These are phyloP conservation scores for Drosophila lacicola DNA, from an alignment of 2,888 invertebrate genomes.

Conservation along the genomic window DNA sequence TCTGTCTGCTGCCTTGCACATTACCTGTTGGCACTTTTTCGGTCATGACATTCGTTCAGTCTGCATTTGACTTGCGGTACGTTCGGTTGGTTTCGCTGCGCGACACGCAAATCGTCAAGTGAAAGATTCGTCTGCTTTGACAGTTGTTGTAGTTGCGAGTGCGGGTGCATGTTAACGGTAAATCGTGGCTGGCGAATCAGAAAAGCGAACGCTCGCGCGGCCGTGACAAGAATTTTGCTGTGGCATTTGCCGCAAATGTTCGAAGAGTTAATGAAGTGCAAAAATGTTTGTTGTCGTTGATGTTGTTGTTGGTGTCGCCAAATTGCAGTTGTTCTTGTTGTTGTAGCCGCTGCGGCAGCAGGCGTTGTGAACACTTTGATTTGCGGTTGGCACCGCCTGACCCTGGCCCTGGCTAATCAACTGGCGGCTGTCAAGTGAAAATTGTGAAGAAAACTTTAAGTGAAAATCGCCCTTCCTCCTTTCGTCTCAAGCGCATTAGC, in stretches of 20 bases:
- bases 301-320: constrained; percentile 40
- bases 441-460: constrained; percentile 50
- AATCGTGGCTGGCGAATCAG: constrained; percentile 46
- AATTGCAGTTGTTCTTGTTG: constrained; percentile 43
- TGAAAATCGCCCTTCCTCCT: constrained; percentile 26
- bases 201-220: constrained; percentile 13
- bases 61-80: constrained; percentile 74
- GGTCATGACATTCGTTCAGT: constrained; percentile 83
- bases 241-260: constrained; percentile 68
- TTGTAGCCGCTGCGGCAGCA: constrained; percentile 31
- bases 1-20: constrained; percentile 13
- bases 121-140: constrained; percentile 45
- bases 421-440: constrained; percentile 64
- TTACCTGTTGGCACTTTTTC: constrained; percentile 60
- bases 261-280: constrained; percentile 77
- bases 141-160: constrained; percentile 30
- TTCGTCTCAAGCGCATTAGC: constrained; percentile 37
- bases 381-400: constrained; percentile 56
- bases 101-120: constrained; percentile 40
- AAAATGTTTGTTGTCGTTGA: constrained; percentile 61
- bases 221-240: constrained; percentile 57
- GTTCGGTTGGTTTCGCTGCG: constrained; percentile 63
- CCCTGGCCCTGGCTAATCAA: constrained; percentile 37
- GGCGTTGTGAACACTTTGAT: constrained; percentile 58
- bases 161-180: constrained; percentile 52